These are phyloP conservation scores for Polypedilum vanderplanki DNA, from an alignment of 1,140 invertebrate genomes.

Conservation along the genomic window DNA sequence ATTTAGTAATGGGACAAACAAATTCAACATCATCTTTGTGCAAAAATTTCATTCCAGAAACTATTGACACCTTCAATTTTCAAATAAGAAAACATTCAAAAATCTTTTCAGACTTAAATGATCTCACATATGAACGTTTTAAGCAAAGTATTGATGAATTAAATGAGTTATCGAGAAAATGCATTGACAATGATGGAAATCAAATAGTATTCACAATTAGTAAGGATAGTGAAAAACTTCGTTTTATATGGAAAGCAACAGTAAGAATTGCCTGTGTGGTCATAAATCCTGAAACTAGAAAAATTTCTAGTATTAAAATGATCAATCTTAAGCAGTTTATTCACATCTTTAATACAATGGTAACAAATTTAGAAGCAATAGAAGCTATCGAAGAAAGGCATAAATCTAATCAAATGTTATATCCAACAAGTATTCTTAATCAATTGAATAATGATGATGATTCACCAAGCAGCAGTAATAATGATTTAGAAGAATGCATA, in stretches of 20 bases:
- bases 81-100: slow-evolving; percentile 39
- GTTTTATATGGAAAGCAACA: slow-evolving; percentile 61
- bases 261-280: slow-evolving; percentile 60
- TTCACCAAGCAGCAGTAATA: slow-evolving; percentile 35
- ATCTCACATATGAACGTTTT: slow-evolving; percentile 49
- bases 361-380: slow-evolving; percentile 36
- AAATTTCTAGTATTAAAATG: slow-evolving; percentile 51
- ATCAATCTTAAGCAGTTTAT: slow-evolving; percentile 56
- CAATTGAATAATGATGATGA: slow-evolving; percentile 36
- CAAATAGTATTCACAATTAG: slow-evolving; percentile 59
- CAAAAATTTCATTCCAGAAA: slow-evolving; percentile 34
- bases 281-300: slow-evolving; percentile 46
- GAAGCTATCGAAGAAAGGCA: slow-evolving; percentile 34
- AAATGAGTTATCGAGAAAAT: slow-evolving; percentile 50
- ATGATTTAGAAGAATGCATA: slow-evolving; percentile 61
- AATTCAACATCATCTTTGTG: slow-evolving; percentile 31
- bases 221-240: slow-evolving; percentile 52
- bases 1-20: slow-evolving; percentile 33
- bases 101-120: slow-evolving; percentile 43
- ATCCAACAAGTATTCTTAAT: slow-evolving; percentile 42
- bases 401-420: slow-evolving; percentile 32
- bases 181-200: slow-evolving; percentile 52
- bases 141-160: slow-evolving; percentile 45
- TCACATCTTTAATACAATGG: slow-evolving; percentile 47
- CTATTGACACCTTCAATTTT: slow-evolving; percentile 36